phyloP scores from a whole-genome alignment of 2,888 invertebrate genomes.

The Drosophila melanosoma region DNA sequence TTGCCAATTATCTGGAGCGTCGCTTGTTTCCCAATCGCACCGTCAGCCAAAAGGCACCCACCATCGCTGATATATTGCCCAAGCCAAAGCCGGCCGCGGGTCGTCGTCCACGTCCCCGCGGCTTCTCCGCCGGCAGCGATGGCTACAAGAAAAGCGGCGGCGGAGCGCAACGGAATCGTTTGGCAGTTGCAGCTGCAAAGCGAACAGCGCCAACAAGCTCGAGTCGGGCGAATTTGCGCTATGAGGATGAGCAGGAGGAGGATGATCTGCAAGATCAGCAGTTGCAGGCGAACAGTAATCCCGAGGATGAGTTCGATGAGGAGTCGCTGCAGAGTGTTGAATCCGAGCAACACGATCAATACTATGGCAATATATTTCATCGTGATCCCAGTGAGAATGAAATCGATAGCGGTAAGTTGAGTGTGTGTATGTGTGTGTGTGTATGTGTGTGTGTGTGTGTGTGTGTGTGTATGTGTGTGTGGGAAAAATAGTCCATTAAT shows the following conservation, averaged over 20 bases:
- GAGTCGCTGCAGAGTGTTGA: constrained; percentile 88
- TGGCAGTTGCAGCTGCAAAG: constrained; percentile 57
- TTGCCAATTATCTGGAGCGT: constrained; percentile 90
- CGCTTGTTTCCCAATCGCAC: constrained; percentile 88
- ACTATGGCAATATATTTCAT: constrained; percentile 86
- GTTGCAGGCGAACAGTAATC: constrained; percentile 40
- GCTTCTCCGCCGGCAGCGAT: constrained; percentile 66
- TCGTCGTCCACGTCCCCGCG: constrained; percentile 73
- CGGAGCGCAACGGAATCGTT: constrained; percentile 61
- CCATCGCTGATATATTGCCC: constrained; percentile 89
- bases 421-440: not conserved
- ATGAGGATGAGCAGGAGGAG: constrained; percentile 57
- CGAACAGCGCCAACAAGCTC: constrained; percentile 35
- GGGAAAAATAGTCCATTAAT: constrained; percentile 40
- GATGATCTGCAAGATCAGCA: constrained; percentile 51
- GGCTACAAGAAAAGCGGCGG: constrained; percentile 58
- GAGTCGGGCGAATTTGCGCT: constrained; percentile 7
- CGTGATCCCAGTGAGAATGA: constrained; percentile 84
- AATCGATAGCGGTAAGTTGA: constrained; percentile 82
- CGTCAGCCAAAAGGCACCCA: constrained; percentile 86
- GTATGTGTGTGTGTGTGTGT: too few relatives aligned
- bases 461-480: not conserved
- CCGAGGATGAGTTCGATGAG: constrained; percentile 70
- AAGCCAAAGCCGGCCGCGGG: constrained; percentile 79
- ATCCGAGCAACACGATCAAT: constrained; percentile 89